These are phyloP conservation scores for Sepioteuthis lessoniana DNA, from an alignment of 2,888 invertebrate genomes.

Conservation along the genomic window DNA sequence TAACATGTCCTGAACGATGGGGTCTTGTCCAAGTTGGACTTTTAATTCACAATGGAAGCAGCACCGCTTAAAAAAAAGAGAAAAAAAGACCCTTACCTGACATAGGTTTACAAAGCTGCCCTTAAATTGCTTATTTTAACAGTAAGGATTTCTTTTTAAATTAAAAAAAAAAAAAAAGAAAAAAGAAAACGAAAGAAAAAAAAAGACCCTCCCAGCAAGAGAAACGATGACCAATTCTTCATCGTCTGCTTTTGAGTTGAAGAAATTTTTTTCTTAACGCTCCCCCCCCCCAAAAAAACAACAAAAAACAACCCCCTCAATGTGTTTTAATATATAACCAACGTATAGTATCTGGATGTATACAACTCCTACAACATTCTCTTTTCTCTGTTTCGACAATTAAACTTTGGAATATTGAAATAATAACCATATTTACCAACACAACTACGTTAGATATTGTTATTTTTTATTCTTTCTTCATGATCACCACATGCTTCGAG, in stretches of 20 bases:
- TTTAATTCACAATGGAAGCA: not conserved
- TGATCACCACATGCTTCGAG: too few relatives aligned
- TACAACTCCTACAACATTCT: not conserved
- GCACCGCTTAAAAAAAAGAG: not conserved
- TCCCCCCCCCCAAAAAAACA: too few relatives aligned
- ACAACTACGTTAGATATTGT: too few relatives aligned
- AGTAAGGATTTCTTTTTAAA: not conserved
- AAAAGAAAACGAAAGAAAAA: too few relatives aligned
- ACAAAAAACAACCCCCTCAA: not conserved
- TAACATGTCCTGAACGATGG: not conserved
- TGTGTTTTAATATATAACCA: not conserved
- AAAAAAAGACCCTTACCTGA: not conserved
- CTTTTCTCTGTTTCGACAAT: not conserved
- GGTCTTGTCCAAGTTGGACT: not conserved
- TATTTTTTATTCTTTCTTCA: too few relatives aligned
- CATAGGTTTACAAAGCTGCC: not conserved
- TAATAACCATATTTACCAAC: not conserved
- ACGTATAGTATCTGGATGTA: too few relatives aligned
- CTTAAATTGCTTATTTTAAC: not conserved
- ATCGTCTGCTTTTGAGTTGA: not conserved
- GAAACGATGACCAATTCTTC: not conserved
- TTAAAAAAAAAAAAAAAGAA: too few relatives aligned
- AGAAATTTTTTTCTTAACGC: not conserved
- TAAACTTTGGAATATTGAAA: not conserved
- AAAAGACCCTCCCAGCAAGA: not conserved